Evolutionary conservation across 2,113 vertebrate genomes (phyloP).

Genomic region (Muntiacus muntjak): DNA sequence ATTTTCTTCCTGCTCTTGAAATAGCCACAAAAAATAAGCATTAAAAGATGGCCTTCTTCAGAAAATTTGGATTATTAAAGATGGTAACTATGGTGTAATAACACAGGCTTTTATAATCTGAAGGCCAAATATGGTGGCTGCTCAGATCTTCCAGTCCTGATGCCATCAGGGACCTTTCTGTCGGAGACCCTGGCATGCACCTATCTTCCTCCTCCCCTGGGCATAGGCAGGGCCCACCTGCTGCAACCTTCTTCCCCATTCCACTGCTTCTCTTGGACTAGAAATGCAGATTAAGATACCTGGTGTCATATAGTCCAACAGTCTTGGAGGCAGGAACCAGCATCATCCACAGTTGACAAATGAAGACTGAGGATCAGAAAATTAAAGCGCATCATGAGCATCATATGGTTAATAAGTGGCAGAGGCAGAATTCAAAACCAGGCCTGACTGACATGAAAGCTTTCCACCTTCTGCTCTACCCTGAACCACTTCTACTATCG

Average conservation of each 20-base stretch:
- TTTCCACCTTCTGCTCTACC: not conserved
- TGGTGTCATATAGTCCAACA: not conserved
- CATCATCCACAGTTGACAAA: not conserved
- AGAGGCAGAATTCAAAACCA: not conserved
- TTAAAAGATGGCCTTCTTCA: not conserved
- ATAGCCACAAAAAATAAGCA: not conserved
- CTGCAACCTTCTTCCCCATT: not conserved
- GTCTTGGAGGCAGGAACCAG: not conserved
- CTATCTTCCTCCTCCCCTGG: not conserved
- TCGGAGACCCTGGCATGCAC: not conserved
- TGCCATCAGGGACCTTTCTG: not conserved
- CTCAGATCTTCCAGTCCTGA: not conserved
- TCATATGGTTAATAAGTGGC: not conserved
- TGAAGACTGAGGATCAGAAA: not conserved
- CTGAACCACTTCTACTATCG: not conserved
- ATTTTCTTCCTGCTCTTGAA: not conserved
- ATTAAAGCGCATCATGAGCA: not conserved
- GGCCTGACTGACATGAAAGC: not conserved
- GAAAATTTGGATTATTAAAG: not conserved
- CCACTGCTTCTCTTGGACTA: not conserved
- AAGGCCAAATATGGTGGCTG: not conserved
- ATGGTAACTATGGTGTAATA: not conserved
- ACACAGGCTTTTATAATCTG: not conserved
- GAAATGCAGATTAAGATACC: not conserved
- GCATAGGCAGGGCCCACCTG: not conserved